Percentiles rank a stretch among this genome's conserved stretches.
Evolutionary conservation across 1,140 invertebrate genomes (phyloP).

Genomic region (Drosophila kurseongensis): DNA sequence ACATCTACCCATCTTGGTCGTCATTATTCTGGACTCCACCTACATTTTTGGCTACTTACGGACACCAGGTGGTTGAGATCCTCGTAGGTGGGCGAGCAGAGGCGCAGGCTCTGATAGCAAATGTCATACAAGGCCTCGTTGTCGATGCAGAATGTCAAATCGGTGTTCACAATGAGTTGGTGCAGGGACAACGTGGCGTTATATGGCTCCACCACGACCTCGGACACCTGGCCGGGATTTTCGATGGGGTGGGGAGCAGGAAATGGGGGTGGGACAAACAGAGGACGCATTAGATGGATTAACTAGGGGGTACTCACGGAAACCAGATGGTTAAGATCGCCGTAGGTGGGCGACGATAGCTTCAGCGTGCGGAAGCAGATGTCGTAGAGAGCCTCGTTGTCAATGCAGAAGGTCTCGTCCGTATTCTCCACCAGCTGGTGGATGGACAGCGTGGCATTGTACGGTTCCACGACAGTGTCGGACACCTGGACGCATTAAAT

Average conservation of each 20-base stretch:
- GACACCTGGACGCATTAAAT: slow-evolving; percentile 85
- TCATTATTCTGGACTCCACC: neutral
- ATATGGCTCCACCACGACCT: slow-evolving; percentile 90
- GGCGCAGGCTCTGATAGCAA: slow-evolving; percentile 87
- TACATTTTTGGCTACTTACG: slow-evolving; percentile 83
- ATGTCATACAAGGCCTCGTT: slow-evolving; percentile 89
- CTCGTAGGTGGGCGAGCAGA: slow-evolving; percentile 93
- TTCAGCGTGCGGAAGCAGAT: slow-evolving; percentile 97
- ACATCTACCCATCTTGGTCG: neutral
- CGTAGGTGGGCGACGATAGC: slow-evolving; percentile 94
- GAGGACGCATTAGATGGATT: slow-evolving; percentile 68
- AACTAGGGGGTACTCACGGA: slow-evolving; percentile 86
- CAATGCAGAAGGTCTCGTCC: slow-evolving; percentile 95
- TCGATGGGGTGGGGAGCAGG: neutral
- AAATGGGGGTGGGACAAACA: slow-evolving; percentile 31
- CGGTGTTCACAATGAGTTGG: slow-evolving; percentile 92
- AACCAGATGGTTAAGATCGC: slow-evolving; percentile 93
- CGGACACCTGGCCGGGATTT: slow-evolving; percentile 87
- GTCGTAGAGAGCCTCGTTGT: slow-evolving; percentile 96
- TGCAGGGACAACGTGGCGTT: slow-evolving; percentile 93
- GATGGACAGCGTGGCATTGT: slow-evolving; percentile 95
- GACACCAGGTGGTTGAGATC: slow-evolving; percentile 90
- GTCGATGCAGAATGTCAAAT: slow-evolving; percentile 89
- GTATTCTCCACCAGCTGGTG: slow-evolving; percentile 96
- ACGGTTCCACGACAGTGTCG: slow-evolving; percentile 95